phyloP scores from a whole-genome alignment of 2,888 invertebrate genomes.

The Exephanes ischioxanthus region DNA sequence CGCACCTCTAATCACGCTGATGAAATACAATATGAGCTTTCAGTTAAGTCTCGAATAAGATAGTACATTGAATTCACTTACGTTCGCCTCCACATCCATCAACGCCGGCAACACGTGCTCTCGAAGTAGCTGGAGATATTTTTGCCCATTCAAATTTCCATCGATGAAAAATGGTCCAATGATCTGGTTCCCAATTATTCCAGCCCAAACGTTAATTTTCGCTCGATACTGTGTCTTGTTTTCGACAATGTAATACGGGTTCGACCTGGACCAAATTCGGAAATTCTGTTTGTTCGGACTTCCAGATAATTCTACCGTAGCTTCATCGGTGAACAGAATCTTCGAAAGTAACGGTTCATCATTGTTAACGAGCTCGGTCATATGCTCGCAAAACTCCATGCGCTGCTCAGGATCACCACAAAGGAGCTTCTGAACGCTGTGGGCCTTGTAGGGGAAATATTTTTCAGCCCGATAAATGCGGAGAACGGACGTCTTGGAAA shows the following conservation, averaged over 20 bases:
- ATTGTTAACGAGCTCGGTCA: too few species aligned
- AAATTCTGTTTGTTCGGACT: background rate
- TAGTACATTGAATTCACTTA: background rate
- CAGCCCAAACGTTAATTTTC: slow-evolving; percentile 21
- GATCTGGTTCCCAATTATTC: background rate
- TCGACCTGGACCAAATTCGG: background rate
- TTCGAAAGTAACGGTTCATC: too few species aligned
- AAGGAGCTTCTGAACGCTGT: too few species aligned
- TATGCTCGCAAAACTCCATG: too few species aligned
- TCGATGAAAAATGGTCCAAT: slow-evolving; percentile 26
- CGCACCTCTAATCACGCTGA: background rate
- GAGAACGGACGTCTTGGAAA: background rate
- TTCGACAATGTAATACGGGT: background rate
- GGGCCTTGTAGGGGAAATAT: background rate
- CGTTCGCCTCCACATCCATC: background rate
- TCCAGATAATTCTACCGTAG: background rate
- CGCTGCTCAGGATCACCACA: too few species aligned
- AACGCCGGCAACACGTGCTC: background rate
- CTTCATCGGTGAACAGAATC: background rate
- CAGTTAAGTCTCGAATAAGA: too few species aligned
- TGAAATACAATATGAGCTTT: too few species aligned
- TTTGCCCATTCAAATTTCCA: background rate
- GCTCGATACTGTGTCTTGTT: background rate
- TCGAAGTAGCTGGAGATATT: background rate
- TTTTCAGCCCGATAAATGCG: background rate